Evolutionary conservation across 2,888 invertebrate species (phyloP).

Genomic region (Epicampocera succincta): DNA sequence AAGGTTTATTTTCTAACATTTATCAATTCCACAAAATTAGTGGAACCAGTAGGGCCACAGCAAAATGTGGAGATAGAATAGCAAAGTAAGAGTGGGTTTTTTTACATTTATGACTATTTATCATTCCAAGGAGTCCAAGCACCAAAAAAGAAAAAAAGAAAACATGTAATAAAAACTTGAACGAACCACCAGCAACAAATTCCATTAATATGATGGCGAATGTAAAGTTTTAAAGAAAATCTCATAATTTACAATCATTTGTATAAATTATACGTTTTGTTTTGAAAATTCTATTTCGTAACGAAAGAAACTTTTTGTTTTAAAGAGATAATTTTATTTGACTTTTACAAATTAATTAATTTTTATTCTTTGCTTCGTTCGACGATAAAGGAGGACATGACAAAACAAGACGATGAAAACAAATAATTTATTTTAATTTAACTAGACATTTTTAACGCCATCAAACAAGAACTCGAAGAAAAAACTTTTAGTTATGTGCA

Average conservation of each 20-base stretch:
- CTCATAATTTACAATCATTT: constrained; percentile 58
- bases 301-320: too few relatives aligned
- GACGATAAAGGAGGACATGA: too few relatives aligned
- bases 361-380: too few relatives aligned
- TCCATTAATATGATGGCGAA: constrained; percentile 24
- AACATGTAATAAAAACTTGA: not conserved
- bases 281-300: not conserved
- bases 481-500: too few relatives aligned
- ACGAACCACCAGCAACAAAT: not conserved
- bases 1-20: constrained; percentile 66
- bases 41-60: not conserved
- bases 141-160: constrained; percentile 7
- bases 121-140: too few relatives aligned
- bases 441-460: too few relatives aligned
- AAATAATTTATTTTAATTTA: too few relatives aligned
- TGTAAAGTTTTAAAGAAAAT: constrained; percentile 53
- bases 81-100: not conserved
- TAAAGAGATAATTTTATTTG: too few relatives aligned
- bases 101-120: constrained; percentile 43
- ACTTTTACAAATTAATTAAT: too few relatives aligned
- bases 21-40: constrained; percentile 45
- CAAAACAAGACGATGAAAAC: too few relatives aligned
- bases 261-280: constrained; percentile 29
- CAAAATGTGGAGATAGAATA: not conserved
- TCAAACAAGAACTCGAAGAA: too few relatives aligned